Evolutionary conservation across 2,797 vertebrate genomes (phyloP), one percentile per base, ranked within the genome.

Genomic region (Parauchenoglanis ngamensis): DNA sequence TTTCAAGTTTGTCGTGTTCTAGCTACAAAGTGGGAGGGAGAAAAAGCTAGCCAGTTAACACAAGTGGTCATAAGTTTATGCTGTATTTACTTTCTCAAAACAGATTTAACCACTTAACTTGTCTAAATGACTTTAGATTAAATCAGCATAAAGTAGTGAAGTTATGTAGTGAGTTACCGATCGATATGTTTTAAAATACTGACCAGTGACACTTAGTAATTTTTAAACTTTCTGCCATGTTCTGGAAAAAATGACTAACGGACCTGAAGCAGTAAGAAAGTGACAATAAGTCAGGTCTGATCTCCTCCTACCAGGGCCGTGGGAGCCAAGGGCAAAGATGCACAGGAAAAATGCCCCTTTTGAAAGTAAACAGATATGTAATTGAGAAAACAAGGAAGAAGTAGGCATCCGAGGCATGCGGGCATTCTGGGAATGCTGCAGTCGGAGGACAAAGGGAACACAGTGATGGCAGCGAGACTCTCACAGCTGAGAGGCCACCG

Each of bases 341-440:
- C 91, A 92, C 92, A 91, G 92, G 93, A 92, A 94, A 97, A 97
- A 96, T 93, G 94, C 92, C 91, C 92, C 96, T 96, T 97, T 98
- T 96, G 95, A 98, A 96, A 93, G 93, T 98, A 97, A 98, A 98
- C 97, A 98, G 97, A 96, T 94, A 95, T 94, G 94, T 96, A 97
- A 98, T 98, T 98, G 98, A 99, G 96, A 98, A 97, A 98, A 98
- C 96, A 97, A 98, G 97, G 97, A 98, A 98, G 96, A 97, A 89
- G 94, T 90, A 94, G 97, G 97, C 94, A 98, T 99, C 94, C 94
- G 91, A 96, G 96, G 95, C 97, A 98, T 96, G 97, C 95, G 97
- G 96, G 95, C 97, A 97, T 98, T 96, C 97, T 93, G 96, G 95
- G 97, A 98, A 99, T 98, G 97, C 95, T 89, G 92, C 92, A 93